Conservation (phyloP, 2,113 vertebrate genomes). For the Colaptes auratus region DNA sequence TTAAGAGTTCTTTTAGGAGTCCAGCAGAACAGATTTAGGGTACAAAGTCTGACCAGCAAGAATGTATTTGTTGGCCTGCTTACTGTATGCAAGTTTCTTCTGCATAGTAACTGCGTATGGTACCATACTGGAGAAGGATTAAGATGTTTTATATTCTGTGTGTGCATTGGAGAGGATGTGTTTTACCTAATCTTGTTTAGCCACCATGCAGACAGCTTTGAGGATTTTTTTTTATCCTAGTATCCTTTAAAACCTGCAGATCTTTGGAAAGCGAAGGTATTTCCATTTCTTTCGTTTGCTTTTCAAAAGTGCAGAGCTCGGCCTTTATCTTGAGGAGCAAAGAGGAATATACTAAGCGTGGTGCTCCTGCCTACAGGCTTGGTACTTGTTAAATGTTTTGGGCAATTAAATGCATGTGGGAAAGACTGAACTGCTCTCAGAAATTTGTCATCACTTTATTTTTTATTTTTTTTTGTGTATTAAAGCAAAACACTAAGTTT, state of each 20-base stretch:
- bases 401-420: constrained; percentile 63
- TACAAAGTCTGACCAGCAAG: background rate
- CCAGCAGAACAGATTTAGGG: background rate
- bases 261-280: constrained; percentile 74
- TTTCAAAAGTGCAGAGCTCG: constrained; percentile 66
- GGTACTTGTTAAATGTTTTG: constrained; percentile 81
- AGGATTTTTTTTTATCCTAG: constrained; percentile 76
- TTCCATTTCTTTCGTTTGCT: constrained; percentile 79
- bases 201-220: constrained; percentile 82
- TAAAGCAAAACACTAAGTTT: constrained; percentile 22
- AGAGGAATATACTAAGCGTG: constrained; percentile 71
- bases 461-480: background rate
- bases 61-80: background rate
- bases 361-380: constrained; percentile 75
- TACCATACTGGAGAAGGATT: constrained; percentile 56
- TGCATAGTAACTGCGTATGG: constrained; percentile 47
- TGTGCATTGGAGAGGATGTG: constrained; percentile 83
- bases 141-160: constrained; percentile 82
- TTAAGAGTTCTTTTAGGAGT: background rate
- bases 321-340: constrained; percentile 64
- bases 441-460: background rate
- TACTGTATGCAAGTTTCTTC: background rate
- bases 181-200: constrained; percentile 88
- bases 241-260: constrained; percentile 76
- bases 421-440: constrained; percentile 17